Base-by-base conservation (phyloP, 2,797 vertebrate species). In the Xenentodon cancila region DNA sequence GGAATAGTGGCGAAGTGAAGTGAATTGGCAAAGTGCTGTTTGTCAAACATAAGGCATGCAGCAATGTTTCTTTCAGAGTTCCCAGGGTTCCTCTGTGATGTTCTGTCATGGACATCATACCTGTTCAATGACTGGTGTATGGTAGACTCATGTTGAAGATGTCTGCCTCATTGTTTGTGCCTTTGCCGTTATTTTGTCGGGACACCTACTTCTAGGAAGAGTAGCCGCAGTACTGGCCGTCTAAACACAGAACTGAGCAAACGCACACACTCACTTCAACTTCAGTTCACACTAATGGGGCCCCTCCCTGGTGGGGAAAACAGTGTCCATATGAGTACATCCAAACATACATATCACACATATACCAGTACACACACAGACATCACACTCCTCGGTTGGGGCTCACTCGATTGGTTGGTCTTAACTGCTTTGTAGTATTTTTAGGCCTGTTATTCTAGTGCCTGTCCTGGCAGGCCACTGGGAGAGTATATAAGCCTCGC, bases 351-450 rank as follows among this genome's bases (percentile, higher is more conserved):
- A 18, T 61, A 72, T 30, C 27, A 50, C 47, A 42, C 22, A 44
- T 18, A 58, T 53, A 45, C 17, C 53, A 68, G 52, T 66, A 16
- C 4, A 15, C 60, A 64, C 63, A 61, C 53, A 43, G 70, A 81
- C 63, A 49, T 47, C 34, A 59, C 47, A 50, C 75, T 80, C 64
- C 70, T 80, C 67, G 64, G 85, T 77, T 68, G 73, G 78, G 72
- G 55, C 80, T 73, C 37, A 72, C 73, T 80, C 84, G 32, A 89
- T 89, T 90, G 89, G 89, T 80, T 85, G 80, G 84, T 90, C 85
- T 90, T 85, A 90, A 85, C 87, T 87, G 90, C 92, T 92, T 90
- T 91, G 91, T 89, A 87, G 88, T 94, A 94, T 93, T 93, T 94
- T 92, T 92, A 94, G 93, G 86, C 34, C 87, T 91, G 90, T 92